phyloP scores from a whole-genome alignment of 2,888 invertebrate genomes.

The Oscheius myriophilus region DNA sequence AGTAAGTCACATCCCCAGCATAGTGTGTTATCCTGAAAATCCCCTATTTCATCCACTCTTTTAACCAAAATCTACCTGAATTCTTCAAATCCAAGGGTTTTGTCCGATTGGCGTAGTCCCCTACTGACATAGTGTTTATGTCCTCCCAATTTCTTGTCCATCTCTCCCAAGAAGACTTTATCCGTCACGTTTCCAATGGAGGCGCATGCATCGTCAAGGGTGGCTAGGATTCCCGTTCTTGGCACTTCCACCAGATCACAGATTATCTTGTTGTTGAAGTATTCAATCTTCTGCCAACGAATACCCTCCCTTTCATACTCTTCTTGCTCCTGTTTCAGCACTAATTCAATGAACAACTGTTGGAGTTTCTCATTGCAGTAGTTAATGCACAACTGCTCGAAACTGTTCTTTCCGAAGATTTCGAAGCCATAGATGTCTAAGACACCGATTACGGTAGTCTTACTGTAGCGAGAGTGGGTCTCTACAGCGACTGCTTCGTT shows the following conservation, averaged over 20 bases:
- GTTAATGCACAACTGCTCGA: constrained; percentile 98
- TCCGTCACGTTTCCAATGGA: constrained; percentile 90
- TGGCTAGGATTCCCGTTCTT: constrained; percentile 88
- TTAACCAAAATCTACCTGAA: constrained; percentile 44
- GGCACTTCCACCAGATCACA: constrained; percentile 93
- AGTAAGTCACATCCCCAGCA: constrained; percentile 94
- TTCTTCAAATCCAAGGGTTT: constrained; percentile 73
- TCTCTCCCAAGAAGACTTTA: constrained; percentile 82
- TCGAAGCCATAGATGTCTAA: constrained; percentile 98
- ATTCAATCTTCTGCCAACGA: constrained; percentile 78
- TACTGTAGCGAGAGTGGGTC: constrained; percentile 72
- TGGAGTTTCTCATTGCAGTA: constrained; percentile 98
- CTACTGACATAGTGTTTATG: constrained; percentile 89
- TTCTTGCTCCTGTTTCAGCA: constrained; percentile 96
- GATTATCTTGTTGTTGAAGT: constrained; percentile 95
- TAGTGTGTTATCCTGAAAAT: constrained; percentile 82
- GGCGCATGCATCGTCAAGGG: constrained; percentile 95
- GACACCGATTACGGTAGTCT: constrained; percentile 88
- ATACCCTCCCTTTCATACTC: constrained; percentile 95
- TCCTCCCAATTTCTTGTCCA: constrained; percentile 86
- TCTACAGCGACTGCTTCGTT: constrained; percentile 82
- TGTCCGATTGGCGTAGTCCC: constrained; percentile 77
- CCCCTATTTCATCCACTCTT: not conserved
- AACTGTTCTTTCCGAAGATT: constrained; percentile 88
- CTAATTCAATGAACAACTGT: constrained; percentile 95